Conservation (phyloP, 2,888 invertebrate species). For the Archips xylosteana region DNA sequence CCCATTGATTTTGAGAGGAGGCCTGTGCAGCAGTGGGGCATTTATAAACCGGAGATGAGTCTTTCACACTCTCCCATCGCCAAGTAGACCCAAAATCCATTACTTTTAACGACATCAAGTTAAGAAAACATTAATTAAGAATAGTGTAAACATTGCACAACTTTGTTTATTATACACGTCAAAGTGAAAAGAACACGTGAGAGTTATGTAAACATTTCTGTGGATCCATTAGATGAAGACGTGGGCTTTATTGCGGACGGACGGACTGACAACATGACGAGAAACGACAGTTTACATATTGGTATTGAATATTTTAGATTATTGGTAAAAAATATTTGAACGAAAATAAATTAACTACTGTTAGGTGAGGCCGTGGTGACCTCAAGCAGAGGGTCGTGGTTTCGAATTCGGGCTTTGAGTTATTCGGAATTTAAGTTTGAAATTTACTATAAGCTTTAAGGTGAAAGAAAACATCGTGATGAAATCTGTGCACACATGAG, state of each 20-base stretch:
- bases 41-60: background rate
- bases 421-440: too few species aligned
- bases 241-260: constrained; percentile 57
- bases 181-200: constrained; percentile 33
- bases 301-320: constrained; percentile 9
- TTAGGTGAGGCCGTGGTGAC: too few species aligned
- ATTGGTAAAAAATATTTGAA: background rate
- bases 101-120: constrained; percentile 31
- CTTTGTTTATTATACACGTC: constrained; percentile 45
- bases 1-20: too few species aligned
- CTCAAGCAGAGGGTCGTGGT: too few species aligned
- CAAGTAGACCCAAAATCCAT: constrained; percentile 14
- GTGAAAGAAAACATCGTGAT: too few species aligned
- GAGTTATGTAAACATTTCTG: constrained; percentile 61
- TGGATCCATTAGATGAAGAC: constrained; percentile 71
- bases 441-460: too few species aligned
- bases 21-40: too few species aligned
- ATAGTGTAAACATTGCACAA: constrained; percentile 44
- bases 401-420: too few species aligned
- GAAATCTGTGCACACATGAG: too few species aligned
- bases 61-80: background rate
- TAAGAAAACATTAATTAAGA: constrained; percentile 41
- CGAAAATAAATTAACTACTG: too few species aligned
- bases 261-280: constrained; percentile 62
- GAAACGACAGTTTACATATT: constrained; percentile 41